Base-by-base conservation (phyloP, 1,140 invertebrate species). In the Pseudachorutes palmiensis region DNA sequence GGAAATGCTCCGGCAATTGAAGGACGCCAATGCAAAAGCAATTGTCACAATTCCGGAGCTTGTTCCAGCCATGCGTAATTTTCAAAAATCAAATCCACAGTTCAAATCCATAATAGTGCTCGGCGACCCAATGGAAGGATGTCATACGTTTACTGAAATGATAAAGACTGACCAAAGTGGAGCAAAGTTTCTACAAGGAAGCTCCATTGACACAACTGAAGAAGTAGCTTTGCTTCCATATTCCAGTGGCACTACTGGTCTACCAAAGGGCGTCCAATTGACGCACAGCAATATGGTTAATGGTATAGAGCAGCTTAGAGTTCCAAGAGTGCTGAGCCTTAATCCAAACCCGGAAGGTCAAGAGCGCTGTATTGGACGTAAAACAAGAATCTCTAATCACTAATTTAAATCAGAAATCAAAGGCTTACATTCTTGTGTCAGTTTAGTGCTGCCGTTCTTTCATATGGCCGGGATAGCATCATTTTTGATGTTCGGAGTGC, bases 1-100 rank as follows among this genome's bases (percentile, higher is more conserved):
- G 69, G 91, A 94, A 81, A 84, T 93, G 22, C 77, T 80, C 28
- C 82, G 83, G 16, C 90, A 92, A 76, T 72, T 94, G 30, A 76
- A 79, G 65, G 80, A 85, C 67, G 84, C 84, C 1, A 79, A 82
- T 2, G 82, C 84, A 16, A 88, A 86, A 76, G 84, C 83, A 3
- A 78, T 92, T 3, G 81, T 93, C 16, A 84, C 88, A 5, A 81
- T 83, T 0, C 79, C 82, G 19, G 75, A 81, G 73, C 80, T 86
- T 16, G 78, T 87, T 69, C 83, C 84, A 22, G 76, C 83, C 9
- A 83, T 86, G 0, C 73, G 80, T 45, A 80, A 84, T 61, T 60
- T 63, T 36, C 29, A 62, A 63, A 58, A 74, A 55, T 74, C 74
- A 2, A 29, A 32, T 59, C 36, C 60, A 2, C 58, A 59, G 2